Evolutionary conservation across 2,888 invertebrate species (phyloP).

Genomic region (Dasysyrphus albostriatus): DNA sequence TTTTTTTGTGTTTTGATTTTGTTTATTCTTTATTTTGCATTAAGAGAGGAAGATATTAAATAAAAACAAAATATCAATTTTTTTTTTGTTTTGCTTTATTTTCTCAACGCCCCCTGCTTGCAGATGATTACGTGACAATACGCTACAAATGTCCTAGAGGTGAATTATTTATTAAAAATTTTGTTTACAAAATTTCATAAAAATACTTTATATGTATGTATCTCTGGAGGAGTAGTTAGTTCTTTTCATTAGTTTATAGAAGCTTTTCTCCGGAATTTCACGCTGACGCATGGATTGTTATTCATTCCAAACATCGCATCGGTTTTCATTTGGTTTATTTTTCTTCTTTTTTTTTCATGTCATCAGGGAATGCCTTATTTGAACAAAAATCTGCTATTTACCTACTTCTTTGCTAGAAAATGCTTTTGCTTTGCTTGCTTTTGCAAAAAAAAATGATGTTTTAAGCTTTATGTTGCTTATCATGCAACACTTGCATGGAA

Average conservation of each 20-base stretch:
- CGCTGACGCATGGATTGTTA: slow-evolving; percentile 42
- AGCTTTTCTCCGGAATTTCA: slow-evolving; percentile 39
- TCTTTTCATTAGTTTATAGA: slow-evolving; percentile 19
- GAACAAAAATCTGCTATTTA: background rate
- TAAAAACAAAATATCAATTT: slow-evolving; percentile 47
- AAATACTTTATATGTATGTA: no score
- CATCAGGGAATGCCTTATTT: slow-evolving; percentile 13
- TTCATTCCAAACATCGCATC: background rate
- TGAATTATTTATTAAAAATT: slow-evolving; percentile 82
- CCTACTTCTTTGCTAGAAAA: background rate
- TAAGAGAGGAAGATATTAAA: slow-evolving; percentile 34
- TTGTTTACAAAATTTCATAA: slow-evolving; percentile 5
- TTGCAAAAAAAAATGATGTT: background rate
- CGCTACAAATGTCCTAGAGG: slow-evolving; percentile 96
- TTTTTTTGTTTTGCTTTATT: slow-evolving; percentile 35
- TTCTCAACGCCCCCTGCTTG: slow-evolving; percentile 85
- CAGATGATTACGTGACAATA: slow-evolving; percentile 96
- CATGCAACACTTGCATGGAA: slow-evolving; percentile 32
- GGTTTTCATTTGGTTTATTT: slow-evolving; percentile 22
- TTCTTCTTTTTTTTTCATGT: no score
- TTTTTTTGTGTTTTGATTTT: slow-evolving; percentile 3
- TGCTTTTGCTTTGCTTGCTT: slow-evolving; percentile 14
- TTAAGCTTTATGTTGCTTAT: background rate
- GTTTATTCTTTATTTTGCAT: slow-evolving; percentile 15
- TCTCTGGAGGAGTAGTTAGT: slow-evolving; percentile 50